Conservation (phyloP, 1,140 invertebrate genomes). For the Drosophila biarmipes region DNA sequence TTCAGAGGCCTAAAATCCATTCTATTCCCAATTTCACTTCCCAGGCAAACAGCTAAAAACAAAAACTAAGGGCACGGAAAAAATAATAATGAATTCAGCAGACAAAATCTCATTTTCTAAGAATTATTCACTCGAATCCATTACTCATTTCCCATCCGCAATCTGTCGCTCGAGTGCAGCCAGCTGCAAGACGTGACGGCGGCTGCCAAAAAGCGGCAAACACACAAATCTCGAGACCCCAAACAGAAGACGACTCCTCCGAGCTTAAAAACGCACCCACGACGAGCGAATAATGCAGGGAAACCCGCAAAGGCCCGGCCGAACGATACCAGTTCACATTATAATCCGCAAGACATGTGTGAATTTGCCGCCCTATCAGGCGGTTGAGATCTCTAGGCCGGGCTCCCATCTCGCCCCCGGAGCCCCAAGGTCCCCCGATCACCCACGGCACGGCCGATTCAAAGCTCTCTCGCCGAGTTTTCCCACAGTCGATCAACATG, state of each 20-base stretch:
- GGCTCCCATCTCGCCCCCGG: slow-evolving; percentile 15
- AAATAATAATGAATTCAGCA: slow-evolving; percentile 37
- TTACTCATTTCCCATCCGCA: slow-evolving; percentile 49
- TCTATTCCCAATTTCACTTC: slow-evolving; percentile 33
- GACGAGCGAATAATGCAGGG: slow-evolving; percentile 23
- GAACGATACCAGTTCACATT: slow-evolving; percentile 66
- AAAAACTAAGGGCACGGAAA: not conserved
- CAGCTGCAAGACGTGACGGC: slow-evolving; percentile 54
- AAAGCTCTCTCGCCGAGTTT: slow-evolving; percentile 49
- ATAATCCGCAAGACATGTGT: slow-evolving; percentile 80
- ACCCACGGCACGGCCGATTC: slow-evolving; percentile 41
- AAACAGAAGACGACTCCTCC: slow-evolving; percentile 27
- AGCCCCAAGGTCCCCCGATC: slow-evolving; percentile 37
- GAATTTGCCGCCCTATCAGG: slow-evolving; percentile 70
- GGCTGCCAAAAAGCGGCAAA: slow-evolving; percentile 48
- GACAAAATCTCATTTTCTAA: slow-evolving; percentile 53
- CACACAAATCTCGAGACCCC: slow-evolving; percentile 29
- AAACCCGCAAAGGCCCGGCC: slow-evolving; percentile 23
- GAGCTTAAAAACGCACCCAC: slow-evolving; percentile 40
- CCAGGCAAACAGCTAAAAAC: slow-evolving; percentile 16
- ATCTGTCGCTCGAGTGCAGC: slow-evolving; percentile 38
- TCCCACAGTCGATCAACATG: slow-evolving; percentile 80
- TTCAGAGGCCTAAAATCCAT: slow-evolving; percentile 11
- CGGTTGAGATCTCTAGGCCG: slow-evolving; percentile 53
- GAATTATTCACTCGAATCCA: slow-evolving; percentile 52